Evolutionary conservation across 2,888 invertebrate species (phyloP), one percentile per base, ranked within the genome.

Genomic region (Habrosyne pyritoides): DNA sequence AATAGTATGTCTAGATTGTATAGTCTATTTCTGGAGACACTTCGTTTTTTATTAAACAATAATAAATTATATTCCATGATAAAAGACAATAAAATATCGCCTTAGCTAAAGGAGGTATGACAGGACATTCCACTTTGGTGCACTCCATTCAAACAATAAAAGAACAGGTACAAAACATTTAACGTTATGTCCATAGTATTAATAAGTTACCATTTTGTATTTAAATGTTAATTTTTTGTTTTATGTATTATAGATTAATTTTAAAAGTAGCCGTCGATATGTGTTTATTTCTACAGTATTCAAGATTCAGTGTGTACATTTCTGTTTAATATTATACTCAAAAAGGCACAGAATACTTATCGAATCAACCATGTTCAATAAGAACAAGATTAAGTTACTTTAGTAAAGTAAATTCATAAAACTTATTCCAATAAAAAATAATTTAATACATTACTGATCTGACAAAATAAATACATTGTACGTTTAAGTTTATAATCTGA

Each of bases 181-280:
- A 57, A 60, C 61, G 58, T 59, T 53, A 58, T 67, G 57, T 67
- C 56, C 64, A 66, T 76, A 82, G 82, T 83, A 83, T 83, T 83
- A 78, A 68, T 73, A 69, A 75, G 84, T 84, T 84, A 84, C 81
- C 81, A 80, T 73, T 69, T 74, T 69, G 62, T 75, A 69, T 69
- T 56, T 73, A 66, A 49, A 60, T 55, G 61, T 67, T 68, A 64
- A 60, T 61, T 59, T 58, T 60, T 49, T 67, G 60, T 73, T 73
- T 61, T 61, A 42, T 18, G 14, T 14, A 42, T 18, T 18, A 42
- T 42, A 42, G 18, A 18, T 42, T 18, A n/a, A 42, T 42, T 42
- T 3, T 36, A 14, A 36, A 0, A 36, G 6, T 1, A 5, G 12
- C 24, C 2, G 10, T 36, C 14, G 14, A 36, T 14, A 14, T 47